Evolutionary conservation across 1,140 invertebrate genomes (phyloP), one percentile per base, ranked within the genome.

Genomic region (Pseudomyrmex dendroicus): DNA sequence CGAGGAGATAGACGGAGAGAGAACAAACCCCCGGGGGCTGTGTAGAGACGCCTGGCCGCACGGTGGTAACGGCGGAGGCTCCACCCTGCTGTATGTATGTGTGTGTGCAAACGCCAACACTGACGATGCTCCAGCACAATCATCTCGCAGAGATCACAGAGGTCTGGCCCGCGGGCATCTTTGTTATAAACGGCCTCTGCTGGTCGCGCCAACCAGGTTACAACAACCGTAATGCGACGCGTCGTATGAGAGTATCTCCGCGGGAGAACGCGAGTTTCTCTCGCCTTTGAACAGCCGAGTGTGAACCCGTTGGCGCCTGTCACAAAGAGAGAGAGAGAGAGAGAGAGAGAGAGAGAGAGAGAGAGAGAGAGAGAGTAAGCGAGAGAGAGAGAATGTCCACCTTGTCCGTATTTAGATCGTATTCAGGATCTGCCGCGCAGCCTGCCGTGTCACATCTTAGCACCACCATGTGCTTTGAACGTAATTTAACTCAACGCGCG

Each of bases 171-270:
- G 87, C 89, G 85, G 92, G 91, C 91, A 88, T 86, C 88, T 93
- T 92, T 88, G 91, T 92, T 93, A 93, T 93, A 90, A 93, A 89
- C 90, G 89, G 89, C 89, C 90, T 85, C 87, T 84, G 84, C 87
- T 84, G 84, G 82, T 25, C 73, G 63, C 67, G 50, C 64, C 57
- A 61, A 80, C 73, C 70, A 68, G 74, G 82, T 84, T 84, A 82
- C 85, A 73, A 52, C 74, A 15, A 48, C 56, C 61, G 44, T 48
- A 22, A 13, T 52, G 50, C 50, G 50, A 52, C 10, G 7, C 74
- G 35, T 63, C 52, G 54, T 35, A 70, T 54, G 76, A 61, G 76
- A 80, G 59, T 44, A 72, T 46, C 76, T 72, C 44, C 66, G 54
- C 17, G 48, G 66, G 52, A 12, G 64, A 8, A 59, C 22, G 12